Conservation (phyloP, 2,888 invertebrate genomes). For the Sphaerophoria taeniata region DNA sequence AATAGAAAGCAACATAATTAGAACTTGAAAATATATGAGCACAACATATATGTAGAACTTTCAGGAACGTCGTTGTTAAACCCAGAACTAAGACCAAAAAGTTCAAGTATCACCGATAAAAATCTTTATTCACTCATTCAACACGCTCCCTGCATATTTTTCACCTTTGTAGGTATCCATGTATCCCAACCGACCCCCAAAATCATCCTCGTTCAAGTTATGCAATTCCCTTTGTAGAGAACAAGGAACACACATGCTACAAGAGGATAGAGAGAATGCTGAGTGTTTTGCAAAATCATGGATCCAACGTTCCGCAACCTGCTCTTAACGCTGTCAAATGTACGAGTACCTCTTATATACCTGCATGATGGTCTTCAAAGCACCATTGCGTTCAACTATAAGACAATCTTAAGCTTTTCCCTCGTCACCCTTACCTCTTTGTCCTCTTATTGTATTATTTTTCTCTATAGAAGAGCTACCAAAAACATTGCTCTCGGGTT, state of each 20-base stretch:
- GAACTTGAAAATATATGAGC: slow-evolving; percentile 8
- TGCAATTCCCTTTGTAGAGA: neutral
- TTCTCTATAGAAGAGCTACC: neutral
- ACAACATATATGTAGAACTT: neutral
- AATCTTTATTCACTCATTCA: slow-evolving; percentile 55
- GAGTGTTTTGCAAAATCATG: neutral
- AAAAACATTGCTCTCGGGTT: neutral
- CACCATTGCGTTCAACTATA: slow-evolving; percentile 13
- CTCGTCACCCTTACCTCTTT: neutral
- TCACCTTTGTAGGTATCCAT: slow-evolving; percentile 8
- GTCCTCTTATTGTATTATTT: neutral
- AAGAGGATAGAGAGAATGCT: neutral
- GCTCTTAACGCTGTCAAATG: slow-evolving; percentile 22
- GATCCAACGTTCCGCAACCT: slow-evolving; percentile 44
- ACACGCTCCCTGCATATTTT: slow-evolving; percentile 36
- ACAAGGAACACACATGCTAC: neutral
- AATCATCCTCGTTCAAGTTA: neutral
- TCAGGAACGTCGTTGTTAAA: slow-evolving; percentile 46
- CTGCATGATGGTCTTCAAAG: neutral
- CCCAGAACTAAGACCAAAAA: slow-evolving; percentile 35
- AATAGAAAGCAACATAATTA: slow-evolving; percentile 56
- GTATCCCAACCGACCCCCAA: neutral
- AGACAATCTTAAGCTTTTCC: slow-evolving; percentile 12
- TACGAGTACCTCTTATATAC: neutral
- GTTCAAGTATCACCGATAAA: slow-evolving; percentile 57